Base-by-base conservation (phyloP, 2,888 invertebrate genomes). In the Melinaea menophilus region DNA sequence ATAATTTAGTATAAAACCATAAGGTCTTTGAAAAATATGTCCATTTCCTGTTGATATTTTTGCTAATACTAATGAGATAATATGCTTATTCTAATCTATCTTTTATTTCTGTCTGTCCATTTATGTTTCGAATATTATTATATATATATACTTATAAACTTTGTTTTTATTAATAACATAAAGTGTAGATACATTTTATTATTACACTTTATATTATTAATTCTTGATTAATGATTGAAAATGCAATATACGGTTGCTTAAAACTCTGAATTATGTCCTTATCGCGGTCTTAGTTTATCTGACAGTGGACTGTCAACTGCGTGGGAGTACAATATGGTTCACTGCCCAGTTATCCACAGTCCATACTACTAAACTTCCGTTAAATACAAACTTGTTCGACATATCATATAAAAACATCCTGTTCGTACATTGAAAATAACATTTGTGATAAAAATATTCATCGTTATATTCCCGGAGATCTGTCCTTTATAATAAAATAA, bases 401-500 rank as follows among this genome's bases (percentile, higher is more conserved):
- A 76, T 82, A 81, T 82, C 81, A 76, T 67, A 71, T 73, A 69
- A 82, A 80, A 82, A 82, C 88, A 89, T 89, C 89, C 89, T 87
- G 75, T 73, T 70, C 65, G 70, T 68, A 75, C 61, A 62, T 60
- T 64, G 58, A 58, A 59, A 54, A 48, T 48, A n/a, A 56, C 45
- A 48, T 37, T 31, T 12, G 11, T 13, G 64, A 62, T 62, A 64
- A 64, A 55, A 55, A 61, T 34, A 48, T 51, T 51, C 11, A 9
- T 31, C 11, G 9, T 22, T 51, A 31, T 51, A 31, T 51, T 51
- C n/a, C 12, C n/a, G 12, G 12, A 46, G 11, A 46, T 46, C n/a
- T 46, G 12, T 46, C 46, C 46, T 12, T 9, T 46, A 46, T 0
- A 12, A n/a, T n/a, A 12, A 46, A 9, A 46, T 22, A 22, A 22